Base-by-base conservation (phyloP, 2,113 vertebrate genomes). In the Xiphias gladius region DNA sequence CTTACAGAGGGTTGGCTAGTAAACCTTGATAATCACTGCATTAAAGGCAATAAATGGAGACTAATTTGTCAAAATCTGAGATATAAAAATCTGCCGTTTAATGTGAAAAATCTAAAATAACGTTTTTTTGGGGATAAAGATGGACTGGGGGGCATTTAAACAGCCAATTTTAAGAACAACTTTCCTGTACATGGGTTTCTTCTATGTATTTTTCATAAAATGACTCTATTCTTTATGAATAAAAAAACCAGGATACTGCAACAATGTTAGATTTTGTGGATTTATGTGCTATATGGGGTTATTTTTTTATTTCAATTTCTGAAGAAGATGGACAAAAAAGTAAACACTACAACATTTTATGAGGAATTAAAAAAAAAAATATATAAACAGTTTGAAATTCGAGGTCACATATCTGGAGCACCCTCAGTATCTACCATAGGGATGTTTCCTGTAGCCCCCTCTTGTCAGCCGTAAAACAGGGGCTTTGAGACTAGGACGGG, bases 401-500 rank as follows among this genome's bases (percentile, higher is more conserved):
- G 93, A 96, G 95, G 93, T 96, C 94, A 96, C 92, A 92, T 96
- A 92, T 95, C 94, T 95, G 93, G 89, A 96, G 94, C 96, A 97
- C 96, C 97, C 98, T 99, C 96, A 99, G 97, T 99, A 99, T 99
- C 98, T 98, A 97, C 97, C 97, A 96, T 99, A 99, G 90, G 98
- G 98, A 93, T 99, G 97, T 92, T 99, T 98, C 96, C 98, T 97
- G 97, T 97, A 99, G 93, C 95, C 96, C 94, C 96, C 97, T 97
- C 98, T 95, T 92, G 96, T 95, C 94, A 97, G 95, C 94, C 97
- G 97, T 91, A 96, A 92, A 62, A 96, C 93, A 24, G 97, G 97
- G 85, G 97, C 98, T 96, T 99, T 99, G 93, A 97, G 95, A 90
- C 94, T 96, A 86, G 96, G 95, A 90, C 97, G 96, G 76, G 95